These are phyloP conservation scores for Lordiphosa clarofinis DNA, from an alignment of 1,140 invertebrate species.

Conservation along the genomic window DNA sequence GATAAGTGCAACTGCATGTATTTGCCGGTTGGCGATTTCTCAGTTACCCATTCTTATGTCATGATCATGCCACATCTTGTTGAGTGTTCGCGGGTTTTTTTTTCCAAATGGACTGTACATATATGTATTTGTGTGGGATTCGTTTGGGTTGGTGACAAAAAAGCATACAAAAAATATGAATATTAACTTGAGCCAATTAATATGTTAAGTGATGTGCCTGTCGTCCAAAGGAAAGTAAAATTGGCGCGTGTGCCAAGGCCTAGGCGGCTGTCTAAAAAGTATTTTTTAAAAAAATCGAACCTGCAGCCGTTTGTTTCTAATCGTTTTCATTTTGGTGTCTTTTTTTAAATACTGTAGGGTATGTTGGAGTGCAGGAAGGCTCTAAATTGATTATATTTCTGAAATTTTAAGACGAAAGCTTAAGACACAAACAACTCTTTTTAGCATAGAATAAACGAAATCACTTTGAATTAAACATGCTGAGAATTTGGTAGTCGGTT, in stretches of 20 bases:
- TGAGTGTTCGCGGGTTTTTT: too few relatives aligned
- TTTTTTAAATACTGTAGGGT: too few relatives aligned
- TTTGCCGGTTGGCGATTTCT: conserved; percentile 11
- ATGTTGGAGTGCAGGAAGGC: too few relatives aligned
- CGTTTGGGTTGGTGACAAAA: conserved; percentile 43
- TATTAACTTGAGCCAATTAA: conserved; percentile 72
- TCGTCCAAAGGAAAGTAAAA: conserved; percentile 36
- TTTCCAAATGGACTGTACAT: too few relatives aligned
- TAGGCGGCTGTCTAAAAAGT: conserved; percentile 50
- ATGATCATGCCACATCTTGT: conserved; percentile 12
- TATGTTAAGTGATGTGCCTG: conserved; percentile 66
- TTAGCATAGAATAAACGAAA: too few relatives aligned
- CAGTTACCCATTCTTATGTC: conserved; percentile 5
- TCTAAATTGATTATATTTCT: too few relatives aligned
- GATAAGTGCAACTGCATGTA: conserved; percentile 36
- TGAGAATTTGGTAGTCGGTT: neutral
- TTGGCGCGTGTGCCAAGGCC: conserved; percentile 69
- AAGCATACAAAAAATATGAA: conserved; percentile 47
- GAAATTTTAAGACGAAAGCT: too few relatives aligned
- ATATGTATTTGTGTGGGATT: conserved; percentile 7
- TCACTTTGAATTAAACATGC: too few relatives aligned
- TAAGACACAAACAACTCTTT: too few relatives aligned
- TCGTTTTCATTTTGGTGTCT: too few relatives aligned
- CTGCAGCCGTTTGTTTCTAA: too few relatives aligned
- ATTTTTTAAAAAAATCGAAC: too few relatives aligned